Evolutionary conservation across 2,797 vertebrate genomes (phyloP), one percentile per base, ranked within the genome.

Genomic region (Adelosebastes latens): DNA sequence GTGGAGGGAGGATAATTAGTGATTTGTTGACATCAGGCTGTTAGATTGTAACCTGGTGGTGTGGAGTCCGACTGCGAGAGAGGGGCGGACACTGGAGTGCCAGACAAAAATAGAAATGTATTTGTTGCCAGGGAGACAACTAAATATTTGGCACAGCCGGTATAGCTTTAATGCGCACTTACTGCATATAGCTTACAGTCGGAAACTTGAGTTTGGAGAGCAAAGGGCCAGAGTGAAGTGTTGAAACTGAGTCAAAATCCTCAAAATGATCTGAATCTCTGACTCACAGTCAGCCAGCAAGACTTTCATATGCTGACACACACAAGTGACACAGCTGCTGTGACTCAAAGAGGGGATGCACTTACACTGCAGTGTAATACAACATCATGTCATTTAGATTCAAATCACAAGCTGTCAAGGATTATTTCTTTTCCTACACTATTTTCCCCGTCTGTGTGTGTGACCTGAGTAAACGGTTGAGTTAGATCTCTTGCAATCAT

Each of bases 121-220:
- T 91, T 87, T 85, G 94, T 94, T 92, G 77, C 88, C 88, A 81
- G 27, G 90, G 92, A 86, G 90, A 93, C 82, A 16, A 7, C 75
- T 66, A 92, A 94, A 94, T 94, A 94, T 94, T 94, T 94, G 70
- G 88, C 75, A 34, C 55, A 78, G 85, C 64, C 61, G 25, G 24
- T n/a, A 39, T 39, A 8, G 86, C 53, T 71, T 65, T 76, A 74
- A 74, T 83, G 78, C 3, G 73, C 65, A 56, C 72, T 71, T 62
- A 85, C 84, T 90, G 79, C 59, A 77, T 78, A 78, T 82, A 82
- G 87, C 65, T 63, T 62, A 53, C 34, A 69, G 42, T 25, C 13
- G 25, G 85, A 62, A 74, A 73, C 61, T 59, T 61, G 6, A 63
- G 27, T 53, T n/a, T n/a, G 31, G 16, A 20, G n/a, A n/a, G 18